phyloP scores from a whole-genome alignment of 2,888 invertebrate species.

The Machimus rusticus region DNA sequence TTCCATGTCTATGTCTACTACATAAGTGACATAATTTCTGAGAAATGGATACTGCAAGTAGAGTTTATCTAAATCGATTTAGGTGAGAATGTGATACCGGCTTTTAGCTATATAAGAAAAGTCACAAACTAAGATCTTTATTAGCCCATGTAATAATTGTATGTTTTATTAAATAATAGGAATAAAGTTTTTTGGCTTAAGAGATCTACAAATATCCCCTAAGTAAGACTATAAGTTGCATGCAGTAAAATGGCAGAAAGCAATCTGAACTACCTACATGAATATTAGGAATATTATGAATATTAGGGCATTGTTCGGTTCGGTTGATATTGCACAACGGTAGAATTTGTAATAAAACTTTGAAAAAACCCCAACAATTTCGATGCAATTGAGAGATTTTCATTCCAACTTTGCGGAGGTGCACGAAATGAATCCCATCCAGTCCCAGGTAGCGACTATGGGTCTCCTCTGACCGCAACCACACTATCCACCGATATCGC shows the following conservation, averaged over 20 bases:
- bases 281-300: background rate
- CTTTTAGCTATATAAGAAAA: too few relatives aligned
- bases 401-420: background rate
- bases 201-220: too few relatives aligned
- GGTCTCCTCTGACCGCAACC: background rate
- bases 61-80: too few relatives aligned
- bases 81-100: too few relatives aligned
- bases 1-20: too few relatives aligned
- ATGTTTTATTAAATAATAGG: too few relatives aligned
- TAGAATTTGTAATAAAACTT: background rate
- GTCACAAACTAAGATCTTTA: too few relatives aligned
- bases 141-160: too few relatives aligned
- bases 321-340: background rate
- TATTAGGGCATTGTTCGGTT: background rate
- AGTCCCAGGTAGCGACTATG: background rate
- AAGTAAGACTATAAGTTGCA: too few relatives aligned
- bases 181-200: too few relatives aligned
- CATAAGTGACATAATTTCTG: too few relatives aligned
- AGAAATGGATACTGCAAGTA: too few relatives aligned
- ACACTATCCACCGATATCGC: background rate
- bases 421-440: background rate
- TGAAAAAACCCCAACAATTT: background rate
- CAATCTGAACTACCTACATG: background rate
- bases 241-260: background rate
- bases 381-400: background rate